Evolutionary conservation across 92 coral and sea anemone genomes (phyloP).

Genomic region (Umimayanthus kanabou): DNA sequence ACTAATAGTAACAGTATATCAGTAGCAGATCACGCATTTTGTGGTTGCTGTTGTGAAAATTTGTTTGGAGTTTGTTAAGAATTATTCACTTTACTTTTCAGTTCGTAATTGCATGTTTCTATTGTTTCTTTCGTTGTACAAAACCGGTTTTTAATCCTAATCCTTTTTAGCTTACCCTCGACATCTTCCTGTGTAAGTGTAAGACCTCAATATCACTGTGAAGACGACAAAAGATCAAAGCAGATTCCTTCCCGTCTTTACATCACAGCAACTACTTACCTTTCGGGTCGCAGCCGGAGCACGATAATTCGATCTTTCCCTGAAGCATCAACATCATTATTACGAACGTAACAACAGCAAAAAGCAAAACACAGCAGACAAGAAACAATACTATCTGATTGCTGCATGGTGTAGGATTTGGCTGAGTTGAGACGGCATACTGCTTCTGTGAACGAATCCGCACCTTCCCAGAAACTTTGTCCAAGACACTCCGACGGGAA

Average conservation of each 20-base stretch:
- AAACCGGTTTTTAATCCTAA: too few relatives aligned
- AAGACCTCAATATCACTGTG: too few relatives aligned
- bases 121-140: too few relatives aligned
- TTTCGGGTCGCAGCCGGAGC: neutral
- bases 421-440: neutral
- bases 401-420: neutral
- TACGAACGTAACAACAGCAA: constrained; percentile 52
- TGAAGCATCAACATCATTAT: constrained; percentile 54
- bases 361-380: constrained; percentile 46
- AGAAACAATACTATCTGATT: neutral
- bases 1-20: too few relatives aligned
- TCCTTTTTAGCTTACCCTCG: too few relatives aligned
- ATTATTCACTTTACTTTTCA: too few relatives aligned
- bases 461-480: constrained; percentile 8
- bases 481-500: neutral
- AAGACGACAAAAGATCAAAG: neutral
- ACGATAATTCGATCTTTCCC: constrained; percentile 46
- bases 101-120: too few relatives aligned
- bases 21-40: too few relatives aligned
- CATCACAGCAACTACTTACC: neutral
- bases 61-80: too few relatives aligned
- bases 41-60: too few relatives aligned
- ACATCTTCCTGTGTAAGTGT: too few relatives aligned
- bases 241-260: neutral
- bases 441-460: neutral